phyloP scores from a whole-genome alignment of 1,140 invertebrate species.

The Lepeophtheirus salmonis region DNA sequence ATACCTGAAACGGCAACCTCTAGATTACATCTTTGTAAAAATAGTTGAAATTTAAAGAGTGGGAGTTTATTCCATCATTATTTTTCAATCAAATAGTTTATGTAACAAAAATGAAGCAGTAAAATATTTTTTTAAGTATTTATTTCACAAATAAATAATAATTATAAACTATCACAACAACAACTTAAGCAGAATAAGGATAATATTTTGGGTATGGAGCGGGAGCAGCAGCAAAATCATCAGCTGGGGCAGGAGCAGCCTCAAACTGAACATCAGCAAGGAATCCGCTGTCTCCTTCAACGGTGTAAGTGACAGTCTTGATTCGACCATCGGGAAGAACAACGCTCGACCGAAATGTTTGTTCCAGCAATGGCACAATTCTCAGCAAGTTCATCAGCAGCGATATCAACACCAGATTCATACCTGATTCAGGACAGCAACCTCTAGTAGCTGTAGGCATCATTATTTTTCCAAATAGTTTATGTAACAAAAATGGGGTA shows the following conservation, averaged over 20 bases:
- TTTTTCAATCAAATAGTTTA: no score
- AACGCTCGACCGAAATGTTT: neutral
- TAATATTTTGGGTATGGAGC: neutral
- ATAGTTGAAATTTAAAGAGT: no score
- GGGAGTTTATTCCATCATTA: no score
- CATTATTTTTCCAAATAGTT: no score
- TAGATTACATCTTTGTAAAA: no score
- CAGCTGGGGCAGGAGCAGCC: neutral
- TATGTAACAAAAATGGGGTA: no score
- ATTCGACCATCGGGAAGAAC: neutral
- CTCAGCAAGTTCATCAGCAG: neutral
- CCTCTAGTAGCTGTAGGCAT: no score
- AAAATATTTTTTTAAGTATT: neutral
- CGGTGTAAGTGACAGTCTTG: slow-evolving; percentile 7
- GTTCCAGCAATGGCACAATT: neutral
- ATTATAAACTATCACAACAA: neutral
- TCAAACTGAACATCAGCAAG: neutral
- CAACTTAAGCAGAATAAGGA: neutral
- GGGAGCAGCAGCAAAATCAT: no score
- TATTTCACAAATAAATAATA: neutral
- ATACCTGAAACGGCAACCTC: no score
- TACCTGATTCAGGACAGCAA: no score
- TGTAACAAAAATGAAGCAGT: no score
- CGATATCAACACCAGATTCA: neutral
- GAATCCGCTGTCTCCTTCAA: slow-evolving; percentile 1